phyloP scores from a whole-genome alignment of 2,113 vertebrate genomes.

The Emydura subglobosa region DNA sequence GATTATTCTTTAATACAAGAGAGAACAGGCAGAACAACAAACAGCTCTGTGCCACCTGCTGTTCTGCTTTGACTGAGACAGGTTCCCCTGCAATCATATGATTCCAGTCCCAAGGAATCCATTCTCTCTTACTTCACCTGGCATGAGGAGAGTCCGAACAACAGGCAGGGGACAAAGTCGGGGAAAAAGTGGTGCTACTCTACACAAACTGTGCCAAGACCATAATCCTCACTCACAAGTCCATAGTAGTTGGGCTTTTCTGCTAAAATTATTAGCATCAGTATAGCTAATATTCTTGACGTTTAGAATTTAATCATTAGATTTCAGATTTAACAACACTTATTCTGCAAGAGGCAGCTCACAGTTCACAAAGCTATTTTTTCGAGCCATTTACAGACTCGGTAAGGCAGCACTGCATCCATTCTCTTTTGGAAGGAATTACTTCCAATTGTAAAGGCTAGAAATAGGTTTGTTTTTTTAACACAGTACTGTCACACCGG shows the following conservation, averaged over 20 bases:
- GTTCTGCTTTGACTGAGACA: not conserved
- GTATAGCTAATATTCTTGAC: not conserved
- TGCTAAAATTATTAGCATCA: not conserved
- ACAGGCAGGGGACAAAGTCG: no score
- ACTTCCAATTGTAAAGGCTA: not conserved
- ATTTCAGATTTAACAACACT: not conserved
- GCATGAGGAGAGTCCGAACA: not conserved
- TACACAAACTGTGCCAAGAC: not conserved
- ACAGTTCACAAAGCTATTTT: not conserved
- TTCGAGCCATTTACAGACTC: not conserved
- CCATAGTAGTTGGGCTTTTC: not conserved
- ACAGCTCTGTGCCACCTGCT: not conserved
- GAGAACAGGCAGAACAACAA: not conserved
- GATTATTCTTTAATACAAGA: not conserved
- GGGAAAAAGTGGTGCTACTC: not conserved
- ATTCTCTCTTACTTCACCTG: not conserved
- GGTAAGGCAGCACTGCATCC: no score
- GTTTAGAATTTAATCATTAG: accelerated
- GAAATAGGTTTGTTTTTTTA: not conserved
- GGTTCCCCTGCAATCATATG: not conserved
- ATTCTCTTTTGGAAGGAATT: not conserved
- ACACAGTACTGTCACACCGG: no score
- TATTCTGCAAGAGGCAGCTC: not conserved
- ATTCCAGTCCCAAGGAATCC: not conserved
- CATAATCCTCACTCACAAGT: not conserved